Base-by-base conservation (phyloP, 2,888 invertebrate genomes). In the Tetanocera ferruginea region DNA sequence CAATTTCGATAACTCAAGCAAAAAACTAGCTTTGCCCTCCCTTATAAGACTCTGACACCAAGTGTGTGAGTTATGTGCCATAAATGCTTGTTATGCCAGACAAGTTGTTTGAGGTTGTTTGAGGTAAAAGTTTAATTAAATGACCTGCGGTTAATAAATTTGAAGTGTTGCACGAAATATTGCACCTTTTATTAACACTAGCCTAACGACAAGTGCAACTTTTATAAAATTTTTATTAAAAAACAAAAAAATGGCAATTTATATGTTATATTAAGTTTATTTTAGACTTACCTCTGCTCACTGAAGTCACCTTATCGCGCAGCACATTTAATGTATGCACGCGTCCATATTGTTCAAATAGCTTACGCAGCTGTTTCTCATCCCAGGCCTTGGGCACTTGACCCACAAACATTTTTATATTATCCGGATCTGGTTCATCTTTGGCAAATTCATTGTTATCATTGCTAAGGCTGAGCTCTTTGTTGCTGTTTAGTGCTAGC, bases 361-460 rank as follows among this genome's bases (percentile, higher is more conserved):
- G 95, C 87, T 94, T 93, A 85, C 96, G 93, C 76, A 99, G 93
- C 89, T 98, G 98, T 87, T 94, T 94, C 91, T 99, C 99, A 91
- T 97, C 97, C 98, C 98, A 98, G 84, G 96, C 95, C 80, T 98
- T 94, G 64, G 99, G 99, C 85, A 99, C 96, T 91, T 98, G 97
- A 37, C 97, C 97, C 79, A 99, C 98, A 91, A 99, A 99, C 98
- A 99, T 99, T 92, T 93, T 99, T 88, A 99, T 99, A 88, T 97
- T 97, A 91, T 99, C 99, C 37, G 96, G 94, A 91, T 99, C 99
- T 9, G 99, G 99, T 91, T 97, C 94, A 87, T 96, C 96, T 81
- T 88, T 89, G 79, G 81, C 77, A 66, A 84, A 79, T 70, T 89
- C 89, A 79, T 84, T 80, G 9, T 81, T 80, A 34, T 1, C 76